Conservation (phyloP, 2,888 invertebrate genomes). For the Hydriomena furcata region DNA sequence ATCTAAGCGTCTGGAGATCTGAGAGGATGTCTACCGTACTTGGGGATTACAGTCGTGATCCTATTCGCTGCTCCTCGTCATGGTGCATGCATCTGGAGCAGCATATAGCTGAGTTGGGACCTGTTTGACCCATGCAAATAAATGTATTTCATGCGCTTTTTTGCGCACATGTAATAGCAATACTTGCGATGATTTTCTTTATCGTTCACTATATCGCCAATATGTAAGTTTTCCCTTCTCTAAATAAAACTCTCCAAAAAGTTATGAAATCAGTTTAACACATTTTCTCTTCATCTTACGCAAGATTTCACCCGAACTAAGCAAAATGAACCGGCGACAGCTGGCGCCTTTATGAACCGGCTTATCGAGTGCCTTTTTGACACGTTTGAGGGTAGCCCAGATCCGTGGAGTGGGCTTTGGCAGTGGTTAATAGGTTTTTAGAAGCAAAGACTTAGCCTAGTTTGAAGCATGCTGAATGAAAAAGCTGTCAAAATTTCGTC, state of each 20-base stretch:
- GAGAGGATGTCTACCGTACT: too few relatives aligned
- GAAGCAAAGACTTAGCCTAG: conserved; percentile 2
- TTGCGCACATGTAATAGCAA: too few relatives aligned
- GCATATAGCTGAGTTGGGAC: too few relatives aligned
- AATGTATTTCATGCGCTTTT: too few relatives aligned
- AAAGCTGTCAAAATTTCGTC: background rate
- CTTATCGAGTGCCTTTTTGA: conserved; percentile 38
- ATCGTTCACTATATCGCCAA: too few relatives aligned
- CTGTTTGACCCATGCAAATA: too few relatives aligned
- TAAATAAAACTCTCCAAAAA: conserved; percentile 7
- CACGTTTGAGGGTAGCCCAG: conserved; percentile 28
- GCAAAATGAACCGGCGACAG: conserved; percentile 20
- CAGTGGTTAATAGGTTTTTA: conserved; percentile 17
- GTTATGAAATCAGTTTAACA: conserved; percentile 4
- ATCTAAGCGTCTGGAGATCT: too few relatives aligned
- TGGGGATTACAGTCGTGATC: too few relatives aligned
- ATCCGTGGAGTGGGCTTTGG: conserved; percentile 6
- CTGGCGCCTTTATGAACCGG: conserved; percentile 33
- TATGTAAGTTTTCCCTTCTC: background rate
- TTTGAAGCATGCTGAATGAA: conserved; percentile 7
- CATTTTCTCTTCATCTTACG: conserved; percentile 9
- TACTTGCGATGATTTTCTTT: too few relatives aligned
- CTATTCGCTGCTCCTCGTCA: too few relatives aligned
- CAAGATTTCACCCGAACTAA: conserved; percentile 10
- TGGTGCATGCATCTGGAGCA: too few relatives aligned